Evolutionary conservation across 2,797 vertebrate species (phyloP).

Genomic region (Valencia hispanica): DNA sequence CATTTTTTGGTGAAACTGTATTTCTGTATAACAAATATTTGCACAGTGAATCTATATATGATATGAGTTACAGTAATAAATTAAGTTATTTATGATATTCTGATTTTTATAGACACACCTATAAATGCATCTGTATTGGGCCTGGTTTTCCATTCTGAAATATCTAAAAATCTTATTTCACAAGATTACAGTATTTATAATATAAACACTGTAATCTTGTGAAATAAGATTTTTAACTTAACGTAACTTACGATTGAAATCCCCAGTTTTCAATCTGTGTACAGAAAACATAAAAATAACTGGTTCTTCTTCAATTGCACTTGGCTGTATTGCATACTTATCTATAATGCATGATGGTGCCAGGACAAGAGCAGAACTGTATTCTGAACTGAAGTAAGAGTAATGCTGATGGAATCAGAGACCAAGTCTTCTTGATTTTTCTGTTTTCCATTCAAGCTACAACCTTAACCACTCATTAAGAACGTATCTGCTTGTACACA

Average conservation of each 20-base stretch:
- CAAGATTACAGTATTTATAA: too few relatives aligned
- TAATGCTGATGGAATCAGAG: constrained; percentile 52
- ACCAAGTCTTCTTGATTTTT: constrained; percentile 19
- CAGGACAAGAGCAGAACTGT: constrained; percentile 37
- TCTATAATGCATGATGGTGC: constrained; percentile 59
- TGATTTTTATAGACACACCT: too few relatives aligned
- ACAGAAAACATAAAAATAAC: constrained; percentile 29
- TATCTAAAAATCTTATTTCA: too few relatives aligned
- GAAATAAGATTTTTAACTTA: too few relatives aligned
- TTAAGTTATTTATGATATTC: too few relatives aligned
- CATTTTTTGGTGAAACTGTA: too few relatives aligned
- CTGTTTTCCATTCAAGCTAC: constrained; percentile 31
- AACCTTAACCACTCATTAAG: constrained; percentile 14
- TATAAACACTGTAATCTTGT: too few relatives aligned
- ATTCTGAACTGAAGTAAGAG: constrained; percentile 50
- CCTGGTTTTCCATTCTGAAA: too few relatives aligned
- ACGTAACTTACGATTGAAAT: constrained; percentile 19
- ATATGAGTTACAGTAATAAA: too few relatives aligned
- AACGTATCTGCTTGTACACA: constrained; percentile 33
- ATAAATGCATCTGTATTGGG: too few relatives aligned
- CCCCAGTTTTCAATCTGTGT: constrained; percentile 16
- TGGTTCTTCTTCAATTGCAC: constrained; percentile 31
- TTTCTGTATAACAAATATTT: too few relatives aligned
- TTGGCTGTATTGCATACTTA: constrained; percentile 52
- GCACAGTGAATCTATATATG: too few relatives aligned